Evolutionary conservation across 2,113 vertebrate species (phyloP), one percentile per base, ranked within the genome.

Genomic region (Etheostoma spectabile): DNA sequence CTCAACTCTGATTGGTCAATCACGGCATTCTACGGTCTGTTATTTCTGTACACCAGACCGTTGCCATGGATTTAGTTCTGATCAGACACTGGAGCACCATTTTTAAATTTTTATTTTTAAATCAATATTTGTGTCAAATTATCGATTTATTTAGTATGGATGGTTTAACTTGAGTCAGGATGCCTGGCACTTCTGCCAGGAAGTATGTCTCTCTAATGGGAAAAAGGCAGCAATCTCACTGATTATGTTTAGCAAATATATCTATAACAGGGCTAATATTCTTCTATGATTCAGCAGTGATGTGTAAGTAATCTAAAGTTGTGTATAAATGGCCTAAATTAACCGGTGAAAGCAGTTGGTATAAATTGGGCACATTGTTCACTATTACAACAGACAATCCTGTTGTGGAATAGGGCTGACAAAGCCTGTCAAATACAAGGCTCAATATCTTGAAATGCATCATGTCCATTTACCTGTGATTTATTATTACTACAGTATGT

Each of bases 401-500:
- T 13, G 3, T 27, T 21, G 46, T 14, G 63, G 30, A 68, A 24
- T 6, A 21, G 21, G 2, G 16, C 6, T 22, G 21, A 53, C 10
- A 56, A 21, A 67, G 62, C 19, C 33, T 24, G 49, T 77, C 11
- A 67, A 53, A 61, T 21, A 11, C 57, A 22, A 55, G 10, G n/a
- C 4, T 18, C n/a, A 24, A 38, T 45, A 74, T 71, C 60, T 62
- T 74, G 8, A 68, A 83, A 33, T 22, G 33, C 61, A 69, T 33
- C 45, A 27, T 55, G 42, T 67, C 19, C 55, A 14, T 78, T 72
- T 84, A 49, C 66, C 16, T 82, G 61, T 73, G 67, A 74, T 22
- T 67, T 45, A 57, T 18, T 69, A 53, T 35, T 59, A 55, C 60
- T 63, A 59, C 15, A 60, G 19, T 33, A 27, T 30, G 56, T 57